Evolutionary conservation across 2,113 vertebrate species (phyloP).

Genomic region (human (Homo sapiens)): DNA sequence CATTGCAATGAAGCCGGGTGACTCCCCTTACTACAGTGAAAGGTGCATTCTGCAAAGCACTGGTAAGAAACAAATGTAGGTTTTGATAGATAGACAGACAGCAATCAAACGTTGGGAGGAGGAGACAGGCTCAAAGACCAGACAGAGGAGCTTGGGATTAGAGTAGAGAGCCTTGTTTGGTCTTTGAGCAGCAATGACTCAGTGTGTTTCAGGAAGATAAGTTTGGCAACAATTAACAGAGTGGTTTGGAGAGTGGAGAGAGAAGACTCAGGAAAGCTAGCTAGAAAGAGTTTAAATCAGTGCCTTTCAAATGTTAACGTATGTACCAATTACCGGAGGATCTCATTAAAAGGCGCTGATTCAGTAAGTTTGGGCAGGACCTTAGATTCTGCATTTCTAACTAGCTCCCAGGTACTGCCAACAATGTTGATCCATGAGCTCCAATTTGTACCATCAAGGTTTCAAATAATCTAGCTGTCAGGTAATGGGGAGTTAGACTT

Average conservation of each 20-base stretch:
- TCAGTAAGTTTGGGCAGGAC: neutral
- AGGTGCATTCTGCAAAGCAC: neutral
- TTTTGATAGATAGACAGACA: neutral
- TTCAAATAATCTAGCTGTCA: neutral
- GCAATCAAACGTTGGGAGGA: neutral
- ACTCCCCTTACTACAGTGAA: neutral
- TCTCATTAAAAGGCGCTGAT: neutral
- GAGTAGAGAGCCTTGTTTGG: neutral
- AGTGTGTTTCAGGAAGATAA: constrained; percentile 22
- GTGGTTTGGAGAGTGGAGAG: neutral
- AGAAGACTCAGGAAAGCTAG: neutral
- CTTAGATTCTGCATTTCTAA: neutral
- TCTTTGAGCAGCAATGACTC: neutral
- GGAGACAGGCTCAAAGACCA: neutral
- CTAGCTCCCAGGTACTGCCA: neutral
- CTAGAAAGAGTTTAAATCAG: constrained; percentile 21
- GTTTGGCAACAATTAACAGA: constrained; percentile 42
- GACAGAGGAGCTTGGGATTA: neutral
- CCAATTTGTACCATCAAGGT: neutral
- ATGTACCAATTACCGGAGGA: neutral
- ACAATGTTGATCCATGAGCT: neutral
- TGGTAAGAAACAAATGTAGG: neutral
- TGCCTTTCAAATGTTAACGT: constrained; percentile 23
- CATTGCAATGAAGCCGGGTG: neutral
- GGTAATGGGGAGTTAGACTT: neutral